Evolutionary conservation across 1,140 invertebrate species (phyloP).

Genomic region (Dinoponera quadriceps): DNA sequence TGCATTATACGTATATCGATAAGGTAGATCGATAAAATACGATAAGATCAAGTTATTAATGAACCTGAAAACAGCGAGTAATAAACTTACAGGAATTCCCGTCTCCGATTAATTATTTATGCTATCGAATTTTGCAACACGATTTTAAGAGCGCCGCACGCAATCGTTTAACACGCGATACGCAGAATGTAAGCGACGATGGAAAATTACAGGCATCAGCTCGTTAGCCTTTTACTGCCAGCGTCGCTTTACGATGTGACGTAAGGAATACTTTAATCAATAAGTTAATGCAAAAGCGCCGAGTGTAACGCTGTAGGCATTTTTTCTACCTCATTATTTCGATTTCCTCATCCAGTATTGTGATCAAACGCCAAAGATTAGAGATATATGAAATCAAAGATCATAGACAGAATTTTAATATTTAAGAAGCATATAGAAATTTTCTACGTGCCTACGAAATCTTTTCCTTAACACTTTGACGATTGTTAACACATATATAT

Average conservation of each 20-base stretch:
- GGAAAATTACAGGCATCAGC: constrained; percentile 1
- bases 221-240: neutral
- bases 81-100: constrained; percentile 10
- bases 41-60: neutral
- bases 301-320: too few species aligned
- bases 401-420: too few species aligned
- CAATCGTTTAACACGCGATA: constrained; percentile 1
- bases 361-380: too few species aligned
- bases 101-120: constrained; percentile 41
- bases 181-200: constrained; percentile 25
- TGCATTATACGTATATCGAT: too few species aligned
- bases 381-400: too few species aligned
- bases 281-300: too few species aligned
- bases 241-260: neutral
- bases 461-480: too few species aligned
- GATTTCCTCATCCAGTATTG: too few species aligned
- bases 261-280: neutral
- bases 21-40: constrained; percentile 15
- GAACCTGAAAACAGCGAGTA: constrained; percentile 2
- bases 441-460: too few species aligned
- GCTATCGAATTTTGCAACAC: constrained; percentile 22
- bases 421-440: too few species aligned
- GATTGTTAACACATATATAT: too few species aligned
- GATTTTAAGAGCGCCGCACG: constrained; percentile 5
- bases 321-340: too few species aligned